Evolutionary conservation across 2,888 invertebrate genomes (phyloP), one percentile per base, ranked within the genome.

Genomic region (Hirtodrosophila histrioides): DNA sequence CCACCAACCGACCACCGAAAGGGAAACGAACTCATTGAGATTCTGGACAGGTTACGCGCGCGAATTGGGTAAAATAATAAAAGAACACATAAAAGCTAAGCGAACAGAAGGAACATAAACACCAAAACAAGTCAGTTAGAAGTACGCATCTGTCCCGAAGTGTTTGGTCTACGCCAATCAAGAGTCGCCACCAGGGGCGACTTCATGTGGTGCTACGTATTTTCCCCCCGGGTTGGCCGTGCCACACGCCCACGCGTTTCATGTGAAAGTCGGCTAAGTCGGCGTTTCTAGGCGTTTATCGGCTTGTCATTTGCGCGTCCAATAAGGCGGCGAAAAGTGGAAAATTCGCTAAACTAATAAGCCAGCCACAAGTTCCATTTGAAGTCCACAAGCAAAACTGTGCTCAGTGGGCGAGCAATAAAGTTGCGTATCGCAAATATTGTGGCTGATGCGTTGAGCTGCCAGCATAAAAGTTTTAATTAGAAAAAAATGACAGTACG

Each of bases 1-100:
- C 72, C 66, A 54, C 51, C 64, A 44, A 61, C 10, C 45, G 71
- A 69, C 81, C 75, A 81, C 86, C 80, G 88, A 89, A 89, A 89
- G 88, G 87, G 86, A 88, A 88, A 84, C 82, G 86, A 88, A 88
- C 88, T 88, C 84, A 86, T 87, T 86, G 79, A 82, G 75, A 86
- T 87, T 80, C 82, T 74, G 67, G 58, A 75, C 86, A 77, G 79
- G 79, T 66, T 72, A 64, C 65, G 53, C 61, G 65, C 74, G 67
- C 73, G 71, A 74, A 76, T 75, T 65, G 82, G 72, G 55, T 66
- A 68, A 83, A 69, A 78, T 72, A 75, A 71, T 64, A 82, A 78
- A 76, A 64, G 55, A 81, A 43, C 41, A 41, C 24, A 55, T 36
- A 56, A 41, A 44, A 57, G 31, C 31, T n/a, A 48, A 51, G 6